These are phyloP conservation scores for Pseudomyrmex dendroicus DNA, from an alignment of 1,140 invertebrate species.

Conservation along the genomic window DNA sequence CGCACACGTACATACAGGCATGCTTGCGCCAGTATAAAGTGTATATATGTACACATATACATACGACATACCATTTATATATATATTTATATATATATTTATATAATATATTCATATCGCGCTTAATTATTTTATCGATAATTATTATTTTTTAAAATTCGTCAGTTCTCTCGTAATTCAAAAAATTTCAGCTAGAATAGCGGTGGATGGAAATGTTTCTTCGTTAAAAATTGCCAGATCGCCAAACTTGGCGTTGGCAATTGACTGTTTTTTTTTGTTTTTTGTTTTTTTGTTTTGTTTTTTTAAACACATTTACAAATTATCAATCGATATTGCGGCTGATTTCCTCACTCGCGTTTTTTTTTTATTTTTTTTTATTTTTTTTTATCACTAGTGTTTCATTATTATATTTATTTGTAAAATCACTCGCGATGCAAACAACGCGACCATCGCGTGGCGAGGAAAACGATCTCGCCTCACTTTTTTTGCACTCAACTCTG, in stretches of 20 bases:
- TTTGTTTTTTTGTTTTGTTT: not conserved
- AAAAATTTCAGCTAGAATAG: conserved; percentile 74
- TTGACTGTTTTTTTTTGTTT: conserved; percentile 57
- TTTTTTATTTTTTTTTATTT: no score
- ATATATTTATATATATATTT: conserved; percentile 56
- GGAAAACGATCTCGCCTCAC: conserved; percentile 12
- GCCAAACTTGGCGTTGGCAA: conserved; percentile 56
- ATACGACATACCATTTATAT: conserved; percentile 83
- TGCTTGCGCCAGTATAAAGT: conserved; percentile 79
- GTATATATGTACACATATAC: conserved; percentile 84
- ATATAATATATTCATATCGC: conserved; percentile 78
- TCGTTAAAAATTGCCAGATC: conserved; percentile 73
- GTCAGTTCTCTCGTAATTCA: conserved; percentile 72
- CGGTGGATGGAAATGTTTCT: conserved; percentile 83
- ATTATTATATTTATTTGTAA: conserved; percentile 72
- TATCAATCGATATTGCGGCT: conserved; percentile 62
- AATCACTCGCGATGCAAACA: conserved; percentile 69
- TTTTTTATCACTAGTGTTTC: conserved; percentile 70
- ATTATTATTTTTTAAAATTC: conserved; percentile 79
- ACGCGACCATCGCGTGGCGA: conserved; percentile 42
- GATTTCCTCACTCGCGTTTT: conserved; percentile 68
- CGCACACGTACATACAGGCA: conserved; percentile 74
- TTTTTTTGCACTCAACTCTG: conserved; percentile 34
- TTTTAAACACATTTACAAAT: conserved; percentile 78
- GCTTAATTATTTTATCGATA: conserved; percentile 75